Evolutionary conservation across 2,888 invertebrate species (phyloP).

Genomic region (Cheilosia scutellata): DNA sequence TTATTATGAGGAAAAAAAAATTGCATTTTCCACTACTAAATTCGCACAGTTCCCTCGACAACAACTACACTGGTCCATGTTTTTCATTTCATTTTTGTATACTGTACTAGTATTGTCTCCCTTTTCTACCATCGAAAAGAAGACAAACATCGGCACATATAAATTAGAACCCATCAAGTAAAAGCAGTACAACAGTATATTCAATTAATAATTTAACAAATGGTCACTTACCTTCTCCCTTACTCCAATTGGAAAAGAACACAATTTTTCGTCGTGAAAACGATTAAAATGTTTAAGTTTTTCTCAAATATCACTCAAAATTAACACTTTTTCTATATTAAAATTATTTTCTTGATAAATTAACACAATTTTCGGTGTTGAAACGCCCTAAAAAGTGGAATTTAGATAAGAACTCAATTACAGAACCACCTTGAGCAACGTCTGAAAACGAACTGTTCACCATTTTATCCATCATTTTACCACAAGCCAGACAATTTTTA

Average conservation of each 20-base stretch:
- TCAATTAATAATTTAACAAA: slow-evolving; percentile 60
- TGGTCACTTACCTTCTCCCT: slow-evolving; percentile 70
- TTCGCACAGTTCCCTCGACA: slow-evolving; percentile 38
- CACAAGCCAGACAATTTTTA: slow-evolving; percentile 63
- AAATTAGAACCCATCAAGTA: not conserved
- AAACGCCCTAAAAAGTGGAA: slow-evolving; percentile 64
- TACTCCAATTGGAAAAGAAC: slow-evolving; percentile 54
- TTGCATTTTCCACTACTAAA: slow-evolving; percentile 39
- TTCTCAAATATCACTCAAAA: slow-evolving; percentile 14
- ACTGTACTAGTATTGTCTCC: slow-evolving; percentile 1
- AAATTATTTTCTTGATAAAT: slow-evolving; percentile 12
- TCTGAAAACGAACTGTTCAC: slow-evolving; percentile 73
- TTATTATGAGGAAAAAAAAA: slow-evolving; percentile 10
- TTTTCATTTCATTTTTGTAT: slow-evolving; percentile 20
- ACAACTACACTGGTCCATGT: slow-evolving; percentile 48
- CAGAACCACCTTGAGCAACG: slow-evolving; percentile 40
- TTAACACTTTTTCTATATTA: slow-evolving; percentile 17
- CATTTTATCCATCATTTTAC: slow-evolving; percentile 23
- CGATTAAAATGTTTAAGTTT: slow-evolving; percentile 34
- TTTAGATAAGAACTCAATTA: slow-evolving; percentile 13
- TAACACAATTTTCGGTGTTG: slow-evolving; percentile 32
- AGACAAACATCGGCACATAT: slow-evolving; percentile 58
- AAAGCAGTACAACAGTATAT: slow-evolving; percentile 42
- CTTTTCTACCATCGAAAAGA: slow-evolving; percentile 30
- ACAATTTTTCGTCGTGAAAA: slow-evolving; percentile 56